Evolutionary conservation across 1,140 invertebrate species (phyloP), one percentile per base, ranked within the genome.

Genomic region (Lepidurus apus): DNA sequence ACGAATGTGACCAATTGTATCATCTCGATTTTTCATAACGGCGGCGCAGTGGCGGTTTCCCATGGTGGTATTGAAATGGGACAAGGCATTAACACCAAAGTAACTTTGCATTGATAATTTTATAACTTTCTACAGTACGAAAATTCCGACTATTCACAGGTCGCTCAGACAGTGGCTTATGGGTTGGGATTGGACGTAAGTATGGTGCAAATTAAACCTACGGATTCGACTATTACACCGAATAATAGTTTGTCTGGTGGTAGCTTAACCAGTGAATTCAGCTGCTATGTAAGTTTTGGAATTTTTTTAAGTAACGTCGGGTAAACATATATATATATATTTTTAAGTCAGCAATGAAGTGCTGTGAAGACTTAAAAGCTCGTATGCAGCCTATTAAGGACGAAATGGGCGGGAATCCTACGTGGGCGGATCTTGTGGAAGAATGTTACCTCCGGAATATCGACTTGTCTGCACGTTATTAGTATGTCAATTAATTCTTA

Each of bases 21-120:
- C 26, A 87, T 95, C 1, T 89, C 91, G 2, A 88, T 95, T 79
- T 93, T 90, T 83, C 90, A 91, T 53, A 84, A 85, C 2, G 93
- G 95, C 86, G 93, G 93, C 10, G 91, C 91, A 0, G 91, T 95
- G 1, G 87, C 89, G 0, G 86, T 95, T 44, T 87, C 88, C 11
- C 92, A 94, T 82, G 92, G 90, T 75, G 93, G 93, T 43, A 89
- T 94, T 65, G 94, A 96, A 88, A 91, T 92, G 85, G 94, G 94
- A 11, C 94, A 95, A 87, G 94, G 94, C 4, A 89, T 95, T 74
- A 93, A 91, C 79, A 90, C 89, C 0, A 91, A 91, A 86, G 89
- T 90, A 84, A 75, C 74, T 74, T 47, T 73, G 44, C 43, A n/a
- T 74, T 17, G 2, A 26, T 42, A 9, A 80, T 65, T 34, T 42